Conservation (phyloP, 2,888 invertebrate genomes). For the Leptopilina drosophilae region DNA sequence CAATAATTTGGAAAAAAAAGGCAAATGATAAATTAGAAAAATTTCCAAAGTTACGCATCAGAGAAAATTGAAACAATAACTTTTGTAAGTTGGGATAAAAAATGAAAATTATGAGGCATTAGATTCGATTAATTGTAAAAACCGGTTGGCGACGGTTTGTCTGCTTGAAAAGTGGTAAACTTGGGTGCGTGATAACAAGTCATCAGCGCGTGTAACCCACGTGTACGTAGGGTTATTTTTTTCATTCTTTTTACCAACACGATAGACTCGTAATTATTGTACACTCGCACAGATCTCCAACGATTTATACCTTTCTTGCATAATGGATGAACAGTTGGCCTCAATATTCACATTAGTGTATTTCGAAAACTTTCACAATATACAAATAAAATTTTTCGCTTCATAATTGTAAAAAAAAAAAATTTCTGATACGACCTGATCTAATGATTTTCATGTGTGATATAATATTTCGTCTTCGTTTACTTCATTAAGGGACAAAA, state of each 20-base stretch:
- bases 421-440: too few relatives aligned
- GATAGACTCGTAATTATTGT: constrained; percentile 35
- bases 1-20: too few relatives aligned
- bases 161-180: constrained; percentile 52
- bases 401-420: too few relatives aligned
- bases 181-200: constrained; percentile 52
- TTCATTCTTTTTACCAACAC: constrained; percentile 40
- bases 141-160: constrained; percentile 53
- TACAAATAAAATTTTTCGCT: too few relatives aligned
- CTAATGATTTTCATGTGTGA: too few relatives aligned
- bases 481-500: background rate
- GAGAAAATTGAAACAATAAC: too few relatives aligned
- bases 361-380: background rate
- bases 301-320: constrained; percentile 31
- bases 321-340: constrained; percentile 25
- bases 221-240: constrained; percentile 38
- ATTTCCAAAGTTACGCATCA: too few relatives aligned
- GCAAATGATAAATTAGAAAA: too few relatives aligned
- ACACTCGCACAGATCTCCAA: constrained; percentile 25
- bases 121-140: constrained; percentile 21
- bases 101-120: background rate
- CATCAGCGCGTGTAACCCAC: constrained; percentile 47
- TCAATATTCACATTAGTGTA: constrained; percentile 1
- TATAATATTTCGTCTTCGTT: background rate
- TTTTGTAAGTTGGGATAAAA: background rate